phyloP scores from a whole-genome alignment of 1,140 invertebrate species.

The Tenebrio molitor region DNA sequence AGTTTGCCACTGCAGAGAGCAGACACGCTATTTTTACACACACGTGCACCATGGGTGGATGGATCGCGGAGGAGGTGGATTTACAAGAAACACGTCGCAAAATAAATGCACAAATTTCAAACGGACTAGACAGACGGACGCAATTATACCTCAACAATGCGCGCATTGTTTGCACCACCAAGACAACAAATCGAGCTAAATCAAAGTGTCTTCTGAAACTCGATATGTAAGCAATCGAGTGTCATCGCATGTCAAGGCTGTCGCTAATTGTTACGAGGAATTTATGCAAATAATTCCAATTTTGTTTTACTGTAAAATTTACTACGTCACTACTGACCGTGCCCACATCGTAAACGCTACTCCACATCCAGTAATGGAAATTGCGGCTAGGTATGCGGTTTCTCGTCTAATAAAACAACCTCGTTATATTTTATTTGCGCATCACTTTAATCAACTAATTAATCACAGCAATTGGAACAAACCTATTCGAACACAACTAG shows the following conservation, averaged over 20 bases:
- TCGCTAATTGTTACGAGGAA: background rate
- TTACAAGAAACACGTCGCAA: constrained; percentile 1
- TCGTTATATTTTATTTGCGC: too few species aligned
- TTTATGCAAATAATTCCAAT: background rate
- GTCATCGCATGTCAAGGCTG: constrained; percentile 4
- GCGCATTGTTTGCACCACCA: background rate
- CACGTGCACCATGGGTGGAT: constrained; percentile 7
- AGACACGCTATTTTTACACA: constrained; percentile 20
- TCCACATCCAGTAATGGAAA: too few species aligned
- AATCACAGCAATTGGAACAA: too few species aligned
- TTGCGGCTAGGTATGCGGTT: too few species aligned
- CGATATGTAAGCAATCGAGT: background rate
- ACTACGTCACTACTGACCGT: background rate
- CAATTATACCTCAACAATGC: too few species aligned
- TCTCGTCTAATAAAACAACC: too few species aligned
- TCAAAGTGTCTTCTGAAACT: background rate
- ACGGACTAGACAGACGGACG: background rate
- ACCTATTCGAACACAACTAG: background rate
- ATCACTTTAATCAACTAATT: too few species aligned
- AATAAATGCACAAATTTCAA: constrained; percentile 1
- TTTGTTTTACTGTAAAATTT: background rate
- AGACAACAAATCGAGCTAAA: background rate
- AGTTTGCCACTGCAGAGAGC: constrained; percentile 31
- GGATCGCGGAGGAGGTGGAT: background rate
- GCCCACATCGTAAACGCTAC: background rate